Evolutionary conservation across 2,797 vertebrate species (phyloP), one percentile per base, ranked within the genome.

Genomic region (Sebastes umbrosus): DNA sequence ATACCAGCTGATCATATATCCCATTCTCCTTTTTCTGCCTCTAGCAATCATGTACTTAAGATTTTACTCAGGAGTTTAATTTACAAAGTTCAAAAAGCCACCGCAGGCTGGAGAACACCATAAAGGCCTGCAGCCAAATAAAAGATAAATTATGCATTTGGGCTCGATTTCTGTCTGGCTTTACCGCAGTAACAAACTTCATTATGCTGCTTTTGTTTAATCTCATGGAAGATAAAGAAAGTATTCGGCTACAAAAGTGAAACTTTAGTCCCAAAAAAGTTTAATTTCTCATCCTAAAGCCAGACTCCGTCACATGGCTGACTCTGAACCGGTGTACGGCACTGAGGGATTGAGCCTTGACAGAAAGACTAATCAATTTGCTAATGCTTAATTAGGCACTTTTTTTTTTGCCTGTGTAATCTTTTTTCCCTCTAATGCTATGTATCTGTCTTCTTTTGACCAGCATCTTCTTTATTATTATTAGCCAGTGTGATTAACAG

Each of bases 401-500:
- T 90, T 86, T 90, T 36, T 43, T 86, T 82, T 76, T 76, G 57
- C 58, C 75, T 60, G 22, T 85, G 32, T 80, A n/a, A 70, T 83
- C 58, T 67, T 69, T 77, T 81, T 32, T 1, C 2, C 29, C 14
- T 7, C 32, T 73, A 77, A 84, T 67, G 71, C 82, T 54, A 11
- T 59, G 22, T 88, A 88, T 90, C 71, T 67, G 36, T 92, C 77
- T 82, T 82, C 32, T 43, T 88, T 84, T 87, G 83, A 90, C 68
- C 63, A 11, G 75, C 52, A 66, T 81, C 39, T 76, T 63, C 46
- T 85, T 77, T 39, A 75, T 63, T 29, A 43, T 68, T 46, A 75
- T 87, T 75, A 86, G 85, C 79, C 88, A 82, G 77, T 62, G 88
- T 92, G 91, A 93, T 93, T 91, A 93, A 91, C 88, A 79, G 78